Evolutionary conservation across 2,888 invertebrate species (phyloP).

Genomic region (Balanococcus diminutus): DNA sequence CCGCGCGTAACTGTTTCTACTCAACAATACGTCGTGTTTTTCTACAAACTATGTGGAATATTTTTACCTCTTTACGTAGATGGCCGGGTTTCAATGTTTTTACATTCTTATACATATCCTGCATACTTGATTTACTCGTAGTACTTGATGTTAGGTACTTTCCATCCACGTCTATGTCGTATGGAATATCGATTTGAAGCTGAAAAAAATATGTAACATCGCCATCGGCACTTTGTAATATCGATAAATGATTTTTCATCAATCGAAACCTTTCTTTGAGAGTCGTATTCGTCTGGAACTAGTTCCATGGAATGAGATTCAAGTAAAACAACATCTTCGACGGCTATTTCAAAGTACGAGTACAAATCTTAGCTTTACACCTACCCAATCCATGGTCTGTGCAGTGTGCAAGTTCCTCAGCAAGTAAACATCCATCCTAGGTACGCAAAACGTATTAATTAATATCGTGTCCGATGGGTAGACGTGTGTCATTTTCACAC

Average conservation of each 20-base stretch:
- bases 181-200: background rate
- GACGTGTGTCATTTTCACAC: conserved; percentile 42
- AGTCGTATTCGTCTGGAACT: conserved; percentile 8
- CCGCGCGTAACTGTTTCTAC: background rate
- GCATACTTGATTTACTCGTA: background rate
- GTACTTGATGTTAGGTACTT: background rate
- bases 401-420: background rate
- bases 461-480: conserved; percentile 26
- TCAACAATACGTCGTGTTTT: background rate
- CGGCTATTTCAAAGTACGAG: background rate
- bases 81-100: background rate
- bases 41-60: background rate
- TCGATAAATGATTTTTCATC: conserved; percentile 20
- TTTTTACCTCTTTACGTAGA: background rate
- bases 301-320: conserved; percentile 21
- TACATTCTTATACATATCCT: background rate
- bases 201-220: conserved; percentile 17
- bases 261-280: conserved; percentile 5
- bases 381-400: background rate
- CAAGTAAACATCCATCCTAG: background rate
- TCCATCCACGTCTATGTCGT: background rate
- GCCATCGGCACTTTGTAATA: background rate
- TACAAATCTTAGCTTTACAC: too few species aligned
- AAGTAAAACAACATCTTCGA: conserved; percentile 35
- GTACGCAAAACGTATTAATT: background rate